A percentile compares a stretch with the other conserved stretches of the same genome.
Conservation (phyloP, 2,113 vertebrate genomes). For the Pangasianodon hypophthalmus region DNA sequence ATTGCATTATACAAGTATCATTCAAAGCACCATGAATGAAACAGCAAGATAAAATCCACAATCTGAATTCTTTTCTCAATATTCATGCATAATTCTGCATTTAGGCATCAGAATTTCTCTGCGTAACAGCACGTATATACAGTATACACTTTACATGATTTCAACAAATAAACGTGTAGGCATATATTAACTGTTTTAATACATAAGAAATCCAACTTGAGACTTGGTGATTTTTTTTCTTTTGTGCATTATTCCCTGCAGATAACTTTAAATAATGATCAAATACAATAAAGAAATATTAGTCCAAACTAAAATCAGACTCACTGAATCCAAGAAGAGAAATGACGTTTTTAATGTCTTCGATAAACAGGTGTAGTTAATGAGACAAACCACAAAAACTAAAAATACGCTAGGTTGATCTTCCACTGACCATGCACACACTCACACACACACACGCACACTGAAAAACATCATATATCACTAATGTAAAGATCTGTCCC, state of each 20-base stretch:
- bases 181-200: constrained; percentile 24
- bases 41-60: constrained; percentile 57
- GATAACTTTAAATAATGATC: neutral
- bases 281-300: neutral
- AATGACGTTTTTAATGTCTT: neutral
- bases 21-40: constrained; percentile 46
- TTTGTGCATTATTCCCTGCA: neutral
- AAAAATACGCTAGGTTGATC: neutral
- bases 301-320: neutral
- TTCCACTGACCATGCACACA: constrained; percentile 3
- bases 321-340: neutral
- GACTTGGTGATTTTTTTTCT: neutral
- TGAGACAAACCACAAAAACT: neutral
- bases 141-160: neutral
- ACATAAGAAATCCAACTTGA: neutral
- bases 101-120: constrained; percentile 21
- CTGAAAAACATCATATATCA: constrained; percentile 50
- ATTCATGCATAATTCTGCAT: constrained; percentile 16
- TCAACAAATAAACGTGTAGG: neutral
- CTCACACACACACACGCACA: constrained; percentile 24
- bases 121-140: neutral
- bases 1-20: neutral
- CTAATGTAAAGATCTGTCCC: constrained; percentile 35
- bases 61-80: constrained; percentile 21
- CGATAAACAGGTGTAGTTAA: neutral